Evolutionary conservation across 2,888 invertebrate species (phyloP).

Genomic region (Capitulum mitella): DNA sequence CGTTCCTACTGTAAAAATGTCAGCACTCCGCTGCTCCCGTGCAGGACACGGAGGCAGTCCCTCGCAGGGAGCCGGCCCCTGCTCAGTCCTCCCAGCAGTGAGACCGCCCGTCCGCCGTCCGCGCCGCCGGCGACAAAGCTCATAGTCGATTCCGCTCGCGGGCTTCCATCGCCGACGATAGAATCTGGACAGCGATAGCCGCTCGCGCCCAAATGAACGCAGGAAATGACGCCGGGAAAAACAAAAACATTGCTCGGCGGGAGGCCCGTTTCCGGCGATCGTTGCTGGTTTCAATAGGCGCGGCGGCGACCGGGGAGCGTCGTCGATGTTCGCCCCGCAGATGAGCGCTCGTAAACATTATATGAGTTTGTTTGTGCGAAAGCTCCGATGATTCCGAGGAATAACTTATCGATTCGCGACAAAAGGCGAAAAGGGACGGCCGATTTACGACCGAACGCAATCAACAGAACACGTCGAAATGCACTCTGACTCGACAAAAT

Average conservation of each 20-base stretch:
- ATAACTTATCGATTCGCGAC: background rate
- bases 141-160: background rate
- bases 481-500: background rate
- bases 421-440: background rate
- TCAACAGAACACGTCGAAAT: background rate
- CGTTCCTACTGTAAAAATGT: too few species aligned
- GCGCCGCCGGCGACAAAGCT: background rate
- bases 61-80: too few species aligned
- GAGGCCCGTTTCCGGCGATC: background rate
- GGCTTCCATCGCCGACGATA: background rate
- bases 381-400: background rate
- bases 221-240: background rate
- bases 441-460: background rate
- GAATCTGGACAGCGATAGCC: background rate
- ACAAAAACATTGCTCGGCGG: background rate
- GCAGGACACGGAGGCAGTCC: too few species aligned
- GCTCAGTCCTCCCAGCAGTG: too few species aligned
- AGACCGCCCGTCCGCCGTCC: too few species aligned
- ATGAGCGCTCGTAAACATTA: background rate
- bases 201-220: background rate
- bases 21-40: too few species aligned
- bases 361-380: constrained; percentile 5
- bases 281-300: background rate
- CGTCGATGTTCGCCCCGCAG: background rate
- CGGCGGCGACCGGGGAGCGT: background rate